Percentiles rank a stretch among this genome's conserved stretches.
Conservation (phyloP, 2,888 invertebrate genomes). For the Caenorhabditis parvicauda region DNA sequence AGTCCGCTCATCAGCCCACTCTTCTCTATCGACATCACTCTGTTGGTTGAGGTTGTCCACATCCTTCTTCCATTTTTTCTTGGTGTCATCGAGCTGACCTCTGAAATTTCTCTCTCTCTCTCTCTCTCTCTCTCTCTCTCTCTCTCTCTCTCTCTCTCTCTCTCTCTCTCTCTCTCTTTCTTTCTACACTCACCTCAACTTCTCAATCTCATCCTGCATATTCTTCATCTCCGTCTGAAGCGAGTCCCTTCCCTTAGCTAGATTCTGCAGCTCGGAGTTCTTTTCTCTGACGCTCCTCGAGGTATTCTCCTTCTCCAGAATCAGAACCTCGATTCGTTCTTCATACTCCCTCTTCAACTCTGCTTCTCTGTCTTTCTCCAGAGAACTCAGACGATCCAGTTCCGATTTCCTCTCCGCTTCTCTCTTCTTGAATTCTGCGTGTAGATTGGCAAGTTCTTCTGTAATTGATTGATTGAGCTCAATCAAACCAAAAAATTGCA, state of each 20-base stretch:
- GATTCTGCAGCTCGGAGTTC: not conserved
- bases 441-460: slow-evolving; percentile 19
- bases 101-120: too few relatives aligned
- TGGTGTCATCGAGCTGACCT: too few relatives aligned
- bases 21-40: slow-evolving; percentile 11
- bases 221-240: slow-evolving; percentile 19
- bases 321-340: slow-evolving; percentile 9
- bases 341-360: slow-evolving; percentile 25
- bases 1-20: slow-evolving; percentile 14
- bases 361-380: slow-evolving; percentile 20
- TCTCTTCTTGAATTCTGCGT: slow-evolving; percentile 14
- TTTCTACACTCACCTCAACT: slow-evolving; percentile 10
- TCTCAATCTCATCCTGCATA: slow-evolving; percentile 23
- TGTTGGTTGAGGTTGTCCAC: slow-evolving; percentile 6
- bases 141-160: slow-evolving; percentile 9
- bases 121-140: too few relatives aligned
- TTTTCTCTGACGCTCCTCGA: not conserved
- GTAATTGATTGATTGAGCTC: not conserved
- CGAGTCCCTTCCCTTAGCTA: slow-evolving; percentile 10
- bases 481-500: too few relatives aligned
- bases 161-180: slow-evolving; percentile 11
- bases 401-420: slow-evolving; percentile 26
- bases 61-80: slow-evolving; percentile 8
- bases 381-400: slow-evolving; percentile 10
- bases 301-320: slow-evolving; percentile 16